Conservation (phyloP, 2,797 vertebrate genomes). For the Hydrolagus colliei region DNA sequence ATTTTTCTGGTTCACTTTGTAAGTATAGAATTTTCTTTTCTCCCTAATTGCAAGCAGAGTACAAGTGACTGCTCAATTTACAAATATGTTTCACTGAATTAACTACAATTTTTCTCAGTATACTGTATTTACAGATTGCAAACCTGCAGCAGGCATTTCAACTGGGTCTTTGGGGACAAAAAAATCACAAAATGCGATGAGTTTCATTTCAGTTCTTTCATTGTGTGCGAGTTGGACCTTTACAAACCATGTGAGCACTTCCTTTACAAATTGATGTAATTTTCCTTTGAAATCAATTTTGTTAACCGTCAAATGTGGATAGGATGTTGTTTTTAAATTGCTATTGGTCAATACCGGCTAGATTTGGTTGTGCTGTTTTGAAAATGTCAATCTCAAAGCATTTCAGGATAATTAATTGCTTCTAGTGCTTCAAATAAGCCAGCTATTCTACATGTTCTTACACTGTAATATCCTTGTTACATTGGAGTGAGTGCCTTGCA, state of each 20-base stretch:
- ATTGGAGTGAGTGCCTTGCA: not conserved
- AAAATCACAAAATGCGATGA: not conserved
- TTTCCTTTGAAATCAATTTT: not conserved
- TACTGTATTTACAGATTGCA: not conserved
- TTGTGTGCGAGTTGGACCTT: not conserved
- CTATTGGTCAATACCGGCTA: not conserved
- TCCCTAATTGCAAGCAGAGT: not conserved
- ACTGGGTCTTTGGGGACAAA: not conserved
- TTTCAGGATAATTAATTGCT: not conserved
- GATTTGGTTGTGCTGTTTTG: not conserved
- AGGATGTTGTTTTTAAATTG: not conserved
- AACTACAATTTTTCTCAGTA: not conserved
- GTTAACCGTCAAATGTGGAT: not conserved
- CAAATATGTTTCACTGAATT: not conserved
- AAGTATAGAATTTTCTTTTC: not conserved
- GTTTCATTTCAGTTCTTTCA: not conserved
- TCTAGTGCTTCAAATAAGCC: not conserved
- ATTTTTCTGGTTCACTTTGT: not conserved
- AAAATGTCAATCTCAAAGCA: not conserved
- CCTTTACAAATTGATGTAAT: not conserved
- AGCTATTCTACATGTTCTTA: not conserved
- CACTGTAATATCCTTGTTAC: not conserved
- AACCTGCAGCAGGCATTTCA: not conserved
- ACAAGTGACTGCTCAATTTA: not conserved
- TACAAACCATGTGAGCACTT: not conserved